Evolutionary conservation across 2,888 invertebrate genomes (phyloP), one percentile per base, ranked within the genome.

Genomic region (Ernsta delagoae): DNA sequence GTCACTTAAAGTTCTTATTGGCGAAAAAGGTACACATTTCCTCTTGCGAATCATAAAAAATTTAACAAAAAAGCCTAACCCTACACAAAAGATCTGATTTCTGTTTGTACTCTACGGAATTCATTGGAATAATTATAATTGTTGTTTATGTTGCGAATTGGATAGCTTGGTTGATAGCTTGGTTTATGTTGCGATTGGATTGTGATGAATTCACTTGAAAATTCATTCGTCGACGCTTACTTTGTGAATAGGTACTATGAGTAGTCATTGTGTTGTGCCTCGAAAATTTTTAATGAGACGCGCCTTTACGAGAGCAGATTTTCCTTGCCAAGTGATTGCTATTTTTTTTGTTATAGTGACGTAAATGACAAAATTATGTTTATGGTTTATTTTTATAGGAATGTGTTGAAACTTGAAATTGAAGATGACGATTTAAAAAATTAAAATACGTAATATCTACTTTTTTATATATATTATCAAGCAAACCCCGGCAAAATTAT

Each of bases 151-250:
- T 50, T 50, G 48, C 48, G 12, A 6, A 16, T 50, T 50, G 50
- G 24, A 50, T 16, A 50, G 50, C 50, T 50, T 16, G n/a, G n/a
- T n/a, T n/a, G n/a, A n/a, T n/a, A n/a, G n/a, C n/a, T n/a, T n/a
- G n/a, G 50, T 50, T 50, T 50, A 50, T 16, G 50, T 50, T 50
- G 48, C 48, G 12, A 6, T 50, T 50, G 50, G 24, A 50, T 50
- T 50, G 16, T 50, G 50, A 50, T 8, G 16, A 50, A 50, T 50
- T 50, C 50, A 16, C 50, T 50, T 50, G 50, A 50, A 45, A 50
- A 50, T 50, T 50, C 50, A 50, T 16, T 50, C 5, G 50, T 16
- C 16, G 16, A 24, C 50, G 16, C 50, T 50, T 16, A 16, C 50
- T 50, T 50, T 50, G 50, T 50, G 50, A 50, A 24, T 8, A n/a